These are phyloP conservation scores for Heliothis virescens DNA, from an alignment of 1,140 invertebrate genomes.

Conservation along the genomic window DNA sequence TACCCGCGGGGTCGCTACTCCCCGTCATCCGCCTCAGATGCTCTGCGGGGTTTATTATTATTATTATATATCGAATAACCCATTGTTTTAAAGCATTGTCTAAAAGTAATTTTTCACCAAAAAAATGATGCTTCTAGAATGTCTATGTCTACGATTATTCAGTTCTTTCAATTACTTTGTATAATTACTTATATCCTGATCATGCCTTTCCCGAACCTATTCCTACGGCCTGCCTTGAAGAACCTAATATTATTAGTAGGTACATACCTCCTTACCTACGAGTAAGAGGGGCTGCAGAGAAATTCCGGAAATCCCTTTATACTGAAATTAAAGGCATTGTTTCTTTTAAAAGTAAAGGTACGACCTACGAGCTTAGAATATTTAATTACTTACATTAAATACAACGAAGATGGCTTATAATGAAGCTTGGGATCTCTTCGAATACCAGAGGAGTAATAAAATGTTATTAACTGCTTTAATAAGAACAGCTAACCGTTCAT, in stretches of 20 bases:
- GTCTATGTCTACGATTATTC: no score
- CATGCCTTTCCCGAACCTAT: no score
- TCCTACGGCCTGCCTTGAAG: no score
- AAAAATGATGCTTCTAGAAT: no score
- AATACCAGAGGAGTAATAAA: conserved; percentile 19
- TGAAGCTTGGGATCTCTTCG: conserved; percentile 18
- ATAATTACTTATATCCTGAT: no score
- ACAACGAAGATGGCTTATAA: conserved; percentile 6
- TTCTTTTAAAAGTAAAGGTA: conserved; percentile 27
- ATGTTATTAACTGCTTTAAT: conserved; percentile 29
- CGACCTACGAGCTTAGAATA: conserved; percentile 1
- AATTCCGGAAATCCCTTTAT: conserved; percentile 14
- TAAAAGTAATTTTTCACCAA: no score
- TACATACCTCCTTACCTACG: background rate
- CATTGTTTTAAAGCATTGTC: no score
- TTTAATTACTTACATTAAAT: conserved; percentile 22
- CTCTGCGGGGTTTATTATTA: no score
- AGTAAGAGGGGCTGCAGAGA: background rate
- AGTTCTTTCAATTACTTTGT: no score
- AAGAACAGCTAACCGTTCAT: conserved; percentile 17
- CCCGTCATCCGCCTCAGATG: no score
- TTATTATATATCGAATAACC: no score
- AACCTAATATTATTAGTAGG: background rate
- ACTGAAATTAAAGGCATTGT: conserved; percentile 28
- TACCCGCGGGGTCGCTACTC: no score